Conservation (phyloP, 2,797 vertebrate species). For the Chiloscyllium punctatum region DNA sequence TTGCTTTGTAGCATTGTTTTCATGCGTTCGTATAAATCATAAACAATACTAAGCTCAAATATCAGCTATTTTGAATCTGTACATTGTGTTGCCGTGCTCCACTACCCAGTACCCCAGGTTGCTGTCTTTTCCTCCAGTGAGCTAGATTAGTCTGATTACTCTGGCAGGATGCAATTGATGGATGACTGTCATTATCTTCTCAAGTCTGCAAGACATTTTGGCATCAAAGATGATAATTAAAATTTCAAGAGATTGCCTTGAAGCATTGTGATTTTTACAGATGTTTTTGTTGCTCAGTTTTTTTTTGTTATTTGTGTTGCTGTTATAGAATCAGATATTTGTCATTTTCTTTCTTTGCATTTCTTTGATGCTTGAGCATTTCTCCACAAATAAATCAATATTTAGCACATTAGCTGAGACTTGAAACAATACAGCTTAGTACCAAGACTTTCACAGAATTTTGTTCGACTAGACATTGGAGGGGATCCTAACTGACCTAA, state of each 20-base stretch:
- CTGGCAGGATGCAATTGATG: slow-evolving; percentile 62
- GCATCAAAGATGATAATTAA: slow-evolving; percentile 61
- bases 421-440: slow-evolving; percentile 61
- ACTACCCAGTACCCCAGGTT: slow-evolving; percentile 43
- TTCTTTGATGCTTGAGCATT: slow-evolving; percentile 45
- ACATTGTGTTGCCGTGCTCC: slow-evolving; percentile 40
- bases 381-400: slow-evolving; percentile 41
- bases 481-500: slow-evolving; percentile 65
- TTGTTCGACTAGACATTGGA: slow-evolving; percentile 63
- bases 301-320: slow-evolving; percentile 24
- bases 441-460: slow-evolving; percentile 72
- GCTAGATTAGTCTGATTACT: slow-evolving; percentile 62
- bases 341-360: slow-evolving; percentile 34
- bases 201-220: slow-evolving; percentile 61
- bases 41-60: slow-evolving; percentile 43
- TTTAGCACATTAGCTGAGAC: slow-evolving; percentile 54
- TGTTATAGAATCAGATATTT: slow-evolving; percentile 27
- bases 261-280: slow-evolving; percentile 54
- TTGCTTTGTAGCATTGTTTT: background rate
- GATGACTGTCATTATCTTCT: slow-evolving; percentile 68
- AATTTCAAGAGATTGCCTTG: slow-evolving; percentile 56
- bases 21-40: slow-evolving; percentile 43
- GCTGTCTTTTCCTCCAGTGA: slow-evolving; percentile 51
- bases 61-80: slow-evolving; percentile 46
- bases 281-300: slow-evolving; percentile 36